Evolutionary conservation across 92 coral and sea anemone genomes (phyloP).

Genomic region (Plumapathes pennacea): DNA sequence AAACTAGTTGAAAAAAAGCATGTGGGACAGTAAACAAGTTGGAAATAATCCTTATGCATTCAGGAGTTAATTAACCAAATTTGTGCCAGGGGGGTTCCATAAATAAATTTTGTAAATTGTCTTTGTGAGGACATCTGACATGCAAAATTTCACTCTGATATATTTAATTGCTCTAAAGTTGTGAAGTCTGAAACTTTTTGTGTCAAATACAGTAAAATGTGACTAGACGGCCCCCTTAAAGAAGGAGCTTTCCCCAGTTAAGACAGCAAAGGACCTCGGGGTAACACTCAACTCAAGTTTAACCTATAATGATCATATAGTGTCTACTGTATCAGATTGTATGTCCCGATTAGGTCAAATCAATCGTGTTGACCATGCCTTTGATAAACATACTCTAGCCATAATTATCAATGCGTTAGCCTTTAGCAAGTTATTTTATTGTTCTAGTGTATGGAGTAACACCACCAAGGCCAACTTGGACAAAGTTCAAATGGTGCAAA

Average conservation of each 20-base stretch:
- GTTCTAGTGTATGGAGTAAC: constrained; percentile 19
- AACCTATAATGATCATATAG: constrained; percentile 18
- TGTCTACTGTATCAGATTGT: constrained; percentile 9
- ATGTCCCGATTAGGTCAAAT: constrained; percentile 20
- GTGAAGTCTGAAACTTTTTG: too few relatives aligned
- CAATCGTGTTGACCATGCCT: constrained; percentile 1
- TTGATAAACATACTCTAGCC: constrained; percentile 9
- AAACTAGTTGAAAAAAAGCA: too few relatives aligned
- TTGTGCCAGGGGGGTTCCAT: too few relatives aligned
- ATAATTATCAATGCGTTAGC: constrained; percentile 23
- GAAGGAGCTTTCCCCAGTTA: constrained; percentile 14
- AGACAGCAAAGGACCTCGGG: constrained; percentile 14
- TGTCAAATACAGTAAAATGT: too few relatives aligned
- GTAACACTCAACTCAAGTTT: constrained; percentile 18
- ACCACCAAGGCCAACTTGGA: background rate
- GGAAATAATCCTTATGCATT: too few relatives aligned
- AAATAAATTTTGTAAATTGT: too few relatives aligned
- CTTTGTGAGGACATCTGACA: too few relatives aligned
- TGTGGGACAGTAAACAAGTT: too few relatives aligned
- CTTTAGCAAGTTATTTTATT: constrained; percentile 25
- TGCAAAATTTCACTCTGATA: too few relatives aligned
- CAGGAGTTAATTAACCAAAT: too few relatives aligned
- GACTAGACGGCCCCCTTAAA: too few relatives aligned
- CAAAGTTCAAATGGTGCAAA: constrained; percentile 26
- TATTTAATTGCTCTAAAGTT: too few relatives aligned